A percentile compares a stretch with the other conserved stretches of the same genome.
These are phyloP conservation scores for Stenichneumon culpator DNA, from an alignment of 2,888 invertebrate species.

Conservation along the genomic window DNA sequence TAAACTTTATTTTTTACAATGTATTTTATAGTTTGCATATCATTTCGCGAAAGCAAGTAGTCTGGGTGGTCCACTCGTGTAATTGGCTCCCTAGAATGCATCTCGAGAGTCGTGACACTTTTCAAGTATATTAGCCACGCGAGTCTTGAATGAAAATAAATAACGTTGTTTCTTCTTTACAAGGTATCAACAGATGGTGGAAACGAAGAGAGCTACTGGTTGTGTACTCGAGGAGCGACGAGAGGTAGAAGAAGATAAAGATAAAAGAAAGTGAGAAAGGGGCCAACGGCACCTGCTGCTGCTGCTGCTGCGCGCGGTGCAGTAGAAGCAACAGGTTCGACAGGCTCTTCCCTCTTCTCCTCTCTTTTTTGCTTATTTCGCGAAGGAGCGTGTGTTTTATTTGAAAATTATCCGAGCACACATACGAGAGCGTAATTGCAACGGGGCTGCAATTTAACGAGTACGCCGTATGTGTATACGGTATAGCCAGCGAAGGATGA, in stretches of 20 bases:
- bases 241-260: constrained; percentile 15
- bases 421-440: constrained; percentile 43
- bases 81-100: neutral
- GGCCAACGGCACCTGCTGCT: constrained; percentile 41
- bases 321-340: constrained; percentile 29
- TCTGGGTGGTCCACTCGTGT: neutral
- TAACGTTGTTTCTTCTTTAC: neutral
- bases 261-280: constrained; percentile 52
- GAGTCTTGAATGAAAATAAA: constrained; percentile 15
- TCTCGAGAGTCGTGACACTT: constrained; percentile 29
- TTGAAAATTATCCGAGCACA: constrained; percentile 45
- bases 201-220: neutral
- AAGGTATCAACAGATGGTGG: constrained; percentile 2
- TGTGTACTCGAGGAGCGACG: neutral
- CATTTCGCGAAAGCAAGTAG: neutral
- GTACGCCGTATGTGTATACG: constrained; percentile 4
- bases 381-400: constrained; percentile 15
- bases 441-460: neutral
- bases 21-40: neutral
- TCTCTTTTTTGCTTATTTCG: constrained; percentile 25
- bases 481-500: constrained; percentile 15
- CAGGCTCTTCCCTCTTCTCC: constrained; percentile 8
- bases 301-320: constrained; percentile 1
- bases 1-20: neutral
- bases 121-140: constrained; percentile 28